phyloP scores from a whole-genome alignment of 2,113 vertebrate species.

The Prolemur simus region DNA sequence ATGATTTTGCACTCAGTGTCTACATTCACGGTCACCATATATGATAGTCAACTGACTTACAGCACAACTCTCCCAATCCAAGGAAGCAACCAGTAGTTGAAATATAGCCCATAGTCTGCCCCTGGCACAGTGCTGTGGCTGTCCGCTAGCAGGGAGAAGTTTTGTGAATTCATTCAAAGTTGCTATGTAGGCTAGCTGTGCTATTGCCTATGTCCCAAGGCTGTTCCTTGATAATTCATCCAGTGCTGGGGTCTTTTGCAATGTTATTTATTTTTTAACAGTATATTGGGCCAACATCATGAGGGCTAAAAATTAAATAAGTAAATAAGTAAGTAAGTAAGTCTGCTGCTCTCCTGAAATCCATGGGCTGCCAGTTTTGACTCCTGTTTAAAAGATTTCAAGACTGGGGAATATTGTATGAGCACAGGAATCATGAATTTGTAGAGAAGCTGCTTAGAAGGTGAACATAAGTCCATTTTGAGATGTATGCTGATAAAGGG shows the following conservation, averaged over 20 bases:
- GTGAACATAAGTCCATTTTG: background rate
- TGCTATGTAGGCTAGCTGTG: no score
- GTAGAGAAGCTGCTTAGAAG: background rate
- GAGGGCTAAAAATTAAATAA: background rate
- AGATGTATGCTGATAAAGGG: background rate
- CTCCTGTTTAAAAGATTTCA: background rate
- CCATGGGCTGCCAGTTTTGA: background rate
- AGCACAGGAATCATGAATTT: background rate
- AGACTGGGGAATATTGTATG: background rate
- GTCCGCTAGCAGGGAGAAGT: background rate
- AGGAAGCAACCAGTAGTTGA: background rate
- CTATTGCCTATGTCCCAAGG: background rate
- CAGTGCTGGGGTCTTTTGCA: background rate
- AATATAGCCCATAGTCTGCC: background rate
- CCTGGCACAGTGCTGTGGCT: background rate
- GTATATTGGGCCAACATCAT: background rate
- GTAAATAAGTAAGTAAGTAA: background rate
- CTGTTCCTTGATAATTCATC: background rate
- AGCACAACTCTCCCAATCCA: background rate
- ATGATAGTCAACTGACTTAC: background rate
- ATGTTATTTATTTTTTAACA: background rate
- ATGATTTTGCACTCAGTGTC: background rate
- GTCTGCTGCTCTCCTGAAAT: background rate
- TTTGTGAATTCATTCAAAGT: background rate
- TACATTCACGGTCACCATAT: fast-evolving